Evolutionary conservation across 2,888 invertebrate genomes (phyloP).

Genomic region (Caenorhabditis afra): DNA sequence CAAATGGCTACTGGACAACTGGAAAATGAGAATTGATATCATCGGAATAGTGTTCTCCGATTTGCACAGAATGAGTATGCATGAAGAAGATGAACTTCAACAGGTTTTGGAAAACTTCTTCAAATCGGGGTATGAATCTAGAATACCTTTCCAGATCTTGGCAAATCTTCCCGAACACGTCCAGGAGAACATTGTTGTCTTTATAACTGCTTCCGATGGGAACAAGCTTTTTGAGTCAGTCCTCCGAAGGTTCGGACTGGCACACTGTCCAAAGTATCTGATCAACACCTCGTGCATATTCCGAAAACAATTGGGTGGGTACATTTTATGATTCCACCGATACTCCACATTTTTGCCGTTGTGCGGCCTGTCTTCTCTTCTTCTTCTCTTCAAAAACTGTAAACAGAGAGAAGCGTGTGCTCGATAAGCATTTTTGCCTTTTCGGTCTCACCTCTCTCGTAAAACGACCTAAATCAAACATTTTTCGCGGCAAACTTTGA

Average conservation of each 20-base stretch:
- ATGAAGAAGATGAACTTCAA: constrained; percentile 69
- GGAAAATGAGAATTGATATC: constrained; percentile 65
- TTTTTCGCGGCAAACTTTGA: constrained; percentile 25
- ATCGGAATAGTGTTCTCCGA: constrained; percentile 70
- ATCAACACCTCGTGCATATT: constrained; percentile 65
- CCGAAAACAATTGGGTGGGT: constrained; percentile 60
- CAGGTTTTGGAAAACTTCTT: no score
- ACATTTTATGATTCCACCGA: constrained; percentile 20
- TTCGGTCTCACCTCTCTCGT: constrained; percentile 28
- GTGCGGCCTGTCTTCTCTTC: no score
- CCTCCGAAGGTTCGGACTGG: constrained; percentile 55
- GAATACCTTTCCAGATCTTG: constrained; percentile 48
- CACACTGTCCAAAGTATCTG: constrained; percentile 51
- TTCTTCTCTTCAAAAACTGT: constrained; percentile 8
- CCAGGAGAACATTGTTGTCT: constrained; percentile 55
- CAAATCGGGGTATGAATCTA: no score
- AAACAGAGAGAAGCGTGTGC: constrained; percentile 36
- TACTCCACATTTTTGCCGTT: neutral
- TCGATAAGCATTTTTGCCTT: constrained; percentile 48
- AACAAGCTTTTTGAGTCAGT: constrained; percentile 42
- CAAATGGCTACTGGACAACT: constrained; percentile 66
- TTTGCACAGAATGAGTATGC: constrained; percentile 62
- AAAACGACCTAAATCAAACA: constrained; percentile 53
- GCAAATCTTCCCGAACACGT: constrained; percentile 54
- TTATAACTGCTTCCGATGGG: constrained; percentile 66